These are phyloP conservation scores for Speoplatyrhinus poulsoni DNA, from an alignment of 2,113 vertebrate species.

Conservation along the genomic window DNA sequence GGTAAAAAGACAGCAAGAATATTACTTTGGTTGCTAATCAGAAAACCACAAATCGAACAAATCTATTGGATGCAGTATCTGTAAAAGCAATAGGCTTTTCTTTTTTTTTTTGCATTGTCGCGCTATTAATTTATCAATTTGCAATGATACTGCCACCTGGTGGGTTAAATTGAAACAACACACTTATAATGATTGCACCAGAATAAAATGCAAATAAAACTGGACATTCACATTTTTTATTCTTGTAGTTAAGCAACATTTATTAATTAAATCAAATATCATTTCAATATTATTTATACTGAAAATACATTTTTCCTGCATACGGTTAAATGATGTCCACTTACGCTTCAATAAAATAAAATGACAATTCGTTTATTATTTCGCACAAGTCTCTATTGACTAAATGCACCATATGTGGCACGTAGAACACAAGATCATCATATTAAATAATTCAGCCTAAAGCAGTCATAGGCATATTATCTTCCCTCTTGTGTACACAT, in stretches of 20 bases:
- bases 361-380: slow-evolving; percentile 17
- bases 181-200: background rate
- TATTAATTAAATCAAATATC: too few relatives aligned
- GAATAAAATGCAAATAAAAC: slow-evolving; percentile 11
- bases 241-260: background rate
- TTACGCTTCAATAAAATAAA: slow-evolving; percentile 1
- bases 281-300: too few relatives aligned
- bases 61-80: background rate
- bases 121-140: background rate
- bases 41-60: too few relatives aligned
- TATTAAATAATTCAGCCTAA: background rate
- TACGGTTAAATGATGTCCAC: slow-evolving; percentile 7
- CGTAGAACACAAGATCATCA: background rate
- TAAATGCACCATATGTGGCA: background rate
- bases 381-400: background rate
- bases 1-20: too few relatives aligned
- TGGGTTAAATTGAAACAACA: slow-evolving; percentile 16
- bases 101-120: too few relatives aligned
- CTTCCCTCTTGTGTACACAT: slow-evolving; percentile 55
- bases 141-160: slow-evolving; percentile 50
- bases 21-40: too few relatives aligned
- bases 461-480: slow-evolving; percentile 35
- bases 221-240: slow-evolving; percentile 30
- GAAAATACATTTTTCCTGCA: background rate
- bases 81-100: too few relatives aligned